A percentile compares a stretch with the other conserved stretches of the same genome.
phyloP scores from a whole-genome alignment of 2,113 vertebrate genomes.

The Neotragus pygmaeus region DNA sequence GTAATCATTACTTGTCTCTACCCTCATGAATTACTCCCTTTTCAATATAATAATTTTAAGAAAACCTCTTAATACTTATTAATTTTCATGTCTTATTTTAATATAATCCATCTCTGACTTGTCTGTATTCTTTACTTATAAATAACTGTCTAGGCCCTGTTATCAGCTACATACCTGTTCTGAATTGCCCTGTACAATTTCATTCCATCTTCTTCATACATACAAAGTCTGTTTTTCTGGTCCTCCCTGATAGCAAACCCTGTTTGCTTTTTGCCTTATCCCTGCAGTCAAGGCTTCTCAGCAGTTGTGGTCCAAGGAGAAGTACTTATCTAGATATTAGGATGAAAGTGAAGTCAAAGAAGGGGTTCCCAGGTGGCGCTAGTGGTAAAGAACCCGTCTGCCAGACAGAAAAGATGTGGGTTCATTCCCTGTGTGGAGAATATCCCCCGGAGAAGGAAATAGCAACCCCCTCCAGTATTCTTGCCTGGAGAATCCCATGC shows the following conservation, averaged over 20 bases:
- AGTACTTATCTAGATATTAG: background rate
- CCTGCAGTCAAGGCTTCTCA: background rate
- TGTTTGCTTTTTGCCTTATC: background rate
- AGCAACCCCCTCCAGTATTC: background rate
- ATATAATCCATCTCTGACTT: background rate
- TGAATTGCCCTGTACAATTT: background rate
- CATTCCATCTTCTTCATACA: background rate
- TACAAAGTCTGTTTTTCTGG: background rate
- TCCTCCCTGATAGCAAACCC: background rate
- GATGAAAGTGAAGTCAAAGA: background rate
- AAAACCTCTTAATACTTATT: background rate
- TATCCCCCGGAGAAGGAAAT: background rate
- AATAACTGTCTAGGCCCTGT: background rate
- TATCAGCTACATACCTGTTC: background rate
- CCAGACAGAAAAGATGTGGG: background rate
- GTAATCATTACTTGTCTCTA: background rate
- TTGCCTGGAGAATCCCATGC: background rate
- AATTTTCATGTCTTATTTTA: background rate
- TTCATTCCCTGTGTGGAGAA: background rate
- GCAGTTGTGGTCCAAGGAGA: background rate
- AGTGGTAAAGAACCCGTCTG: background rate
- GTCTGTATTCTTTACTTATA: background rate
- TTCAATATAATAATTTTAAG: background rate
- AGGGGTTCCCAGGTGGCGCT: background rate
- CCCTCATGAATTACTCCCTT: background rate